phyloP scores from a whole-genome alignment of 2,888 invertebrate species.

The Drepana falcataria region DNA sequence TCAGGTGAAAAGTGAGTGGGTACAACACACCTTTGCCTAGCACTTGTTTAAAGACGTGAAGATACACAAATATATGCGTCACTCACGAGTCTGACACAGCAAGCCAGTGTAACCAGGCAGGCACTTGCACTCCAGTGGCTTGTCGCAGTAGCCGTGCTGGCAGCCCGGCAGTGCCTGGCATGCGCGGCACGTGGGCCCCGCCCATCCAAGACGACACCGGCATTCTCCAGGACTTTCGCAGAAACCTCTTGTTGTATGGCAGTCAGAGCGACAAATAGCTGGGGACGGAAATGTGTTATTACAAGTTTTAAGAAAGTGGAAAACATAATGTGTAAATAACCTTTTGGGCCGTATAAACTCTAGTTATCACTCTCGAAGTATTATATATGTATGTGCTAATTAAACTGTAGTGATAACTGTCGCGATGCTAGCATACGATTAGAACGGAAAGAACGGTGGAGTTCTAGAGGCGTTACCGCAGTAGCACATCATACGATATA shows the following conservation, averaged over 20 bases:
- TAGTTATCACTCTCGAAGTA: no score
- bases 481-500: no score
- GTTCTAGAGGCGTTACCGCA: no score
- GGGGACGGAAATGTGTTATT: slow-evolving; percentile 13
- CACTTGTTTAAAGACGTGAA: neutral
- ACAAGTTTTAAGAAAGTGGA: no score
- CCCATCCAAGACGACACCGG: slow-evolving; percentile 94
- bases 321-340: no score
- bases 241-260: slow-evolving; percentile 90
- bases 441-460: no score
- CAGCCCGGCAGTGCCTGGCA: slow-evolving; percentile 95
- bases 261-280: slow-evolving; percentile 92
- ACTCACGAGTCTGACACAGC: slow-evolving; percentile 91
- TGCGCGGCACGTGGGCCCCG: slow-evolving; percentile 89
- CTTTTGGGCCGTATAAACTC: no score
- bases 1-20: no score
- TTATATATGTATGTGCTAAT: no score
- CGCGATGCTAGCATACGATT: no score
- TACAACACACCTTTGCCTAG: no score
- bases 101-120: slow-evolving; percentile 94
- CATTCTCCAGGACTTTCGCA: slow-evolving; percentile 93
- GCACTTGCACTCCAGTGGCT: slow-evolving; percentile 94
- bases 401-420: no score
- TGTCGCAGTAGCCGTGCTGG: slow-evolving; percentile 92
- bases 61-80: slow-evolving; percentile 3